phyloP scores from a whole-genome alignment of 2,113 vertebrate genomes.

The Oreotrochilus melanogaster region DNA sequence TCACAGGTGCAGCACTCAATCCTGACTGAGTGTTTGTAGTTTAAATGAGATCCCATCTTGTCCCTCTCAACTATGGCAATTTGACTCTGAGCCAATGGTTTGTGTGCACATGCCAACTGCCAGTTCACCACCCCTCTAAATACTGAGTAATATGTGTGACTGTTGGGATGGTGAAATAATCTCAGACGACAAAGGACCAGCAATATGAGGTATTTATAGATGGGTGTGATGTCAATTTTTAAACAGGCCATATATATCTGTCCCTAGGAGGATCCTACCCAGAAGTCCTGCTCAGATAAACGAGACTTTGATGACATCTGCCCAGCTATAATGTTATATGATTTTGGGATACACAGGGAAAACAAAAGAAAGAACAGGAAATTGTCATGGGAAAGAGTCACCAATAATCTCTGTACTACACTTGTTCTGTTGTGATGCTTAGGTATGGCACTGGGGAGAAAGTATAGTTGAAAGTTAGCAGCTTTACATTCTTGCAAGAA shows the following conservation, averaged over 20 bases:
- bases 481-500: neutral
- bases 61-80: neutral
- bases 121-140: neutral
- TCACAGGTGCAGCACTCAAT: constrained; percentile 9
- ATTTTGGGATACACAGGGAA: neutral
- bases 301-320: neutral
- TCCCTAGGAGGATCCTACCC: neutral
- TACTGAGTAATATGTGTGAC: neutral
- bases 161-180: neutral
- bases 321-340: neutral
- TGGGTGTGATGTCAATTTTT: neutral
- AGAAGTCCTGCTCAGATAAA: neutral
- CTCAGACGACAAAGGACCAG: neutral
- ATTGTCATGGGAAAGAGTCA: neutral
- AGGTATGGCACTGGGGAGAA: neutral
- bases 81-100: neutral
- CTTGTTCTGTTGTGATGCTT: neutral
- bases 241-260: neutral
- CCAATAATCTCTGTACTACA: neutral
- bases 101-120: neutral
- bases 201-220: neutral
- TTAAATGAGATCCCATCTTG: neutral
- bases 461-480: neutral
- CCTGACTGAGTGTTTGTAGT: neutral
- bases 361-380: neutral